Evolutionary conservation across 2,888 invertebrate genomes (phyloP), one percentile per base, ranked within the genome.

Genomic region (Nymphalis polychloros): DNA sequence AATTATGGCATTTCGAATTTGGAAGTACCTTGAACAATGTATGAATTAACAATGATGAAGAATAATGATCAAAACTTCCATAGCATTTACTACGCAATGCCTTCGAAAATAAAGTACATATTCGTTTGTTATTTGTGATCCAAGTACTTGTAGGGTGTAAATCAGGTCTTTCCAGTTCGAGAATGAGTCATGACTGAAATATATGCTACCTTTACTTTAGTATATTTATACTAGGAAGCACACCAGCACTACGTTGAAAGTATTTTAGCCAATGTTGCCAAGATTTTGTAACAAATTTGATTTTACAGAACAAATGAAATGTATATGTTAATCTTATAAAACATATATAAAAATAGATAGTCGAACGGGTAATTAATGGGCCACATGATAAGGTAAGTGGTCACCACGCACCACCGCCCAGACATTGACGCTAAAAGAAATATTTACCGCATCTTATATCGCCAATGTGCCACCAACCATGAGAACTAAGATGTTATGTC

Each of bases 141-240:
- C 59, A 16, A 20, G 49, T 55, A 50, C 41, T 23, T 35, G 59
- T 35, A 64, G 64, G 64, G 59, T 59, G 59, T 57, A 59, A 64
- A 59, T 50, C 64, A 41, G 64, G 64, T 59, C 41, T 64, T 64
- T 64, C 64, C 64, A 59, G 64, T 64, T 59, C 49, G 46, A 1
- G 50, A 23, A 59, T 64, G 59, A 59, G 23, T 64, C 64, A 59
- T 20, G 8, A 57, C 59, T 64, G 64, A 41, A 41, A 16, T 59
- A 49, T n/a, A 23, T 1, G 20, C 10, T 31, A 48, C 63, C 48
- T 41, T n/a, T 13, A 50, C 8, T 0, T 5, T 20, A 19, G 50
- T 19, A 19, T 50, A 50, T 23, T 23, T 23, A 8, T 10, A 50
- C 20, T 23, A 52, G 41, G 41, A 41, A 41, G 41, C 23, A 16